Conservation (phyloP, 2,797 vertebrate species). For the Halcyon smyrnensis region DNA sequence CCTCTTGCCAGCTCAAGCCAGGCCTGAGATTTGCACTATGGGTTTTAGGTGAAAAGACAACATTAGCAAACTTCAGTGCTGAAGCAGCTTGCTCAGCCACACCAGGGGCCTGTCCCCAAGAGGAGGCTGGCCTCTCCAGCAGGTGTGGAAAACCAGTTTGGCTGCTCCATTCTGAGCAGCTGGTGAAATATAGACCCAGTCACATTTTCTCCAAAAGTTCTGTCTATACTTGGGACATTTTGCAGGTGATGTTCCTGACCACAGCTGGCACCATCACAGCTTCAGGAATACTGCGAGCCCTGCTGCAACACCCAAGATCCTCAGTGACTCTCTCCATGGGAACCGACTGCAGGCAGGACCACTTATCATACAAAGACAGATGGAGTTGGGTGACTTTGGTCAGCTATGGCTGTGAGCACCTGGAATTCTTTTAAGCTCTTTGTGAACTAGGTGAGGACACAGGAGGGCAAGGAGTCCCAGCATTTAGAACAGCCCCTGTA, state of each 20-base stretch:
- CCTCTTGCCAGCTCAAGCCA: neutral
- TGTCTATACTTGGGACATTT: accelerated
- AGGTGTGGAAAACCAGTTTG: neutral
- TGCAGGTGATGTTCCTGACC: accelerated
- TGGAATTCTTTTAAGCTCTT: neutral
- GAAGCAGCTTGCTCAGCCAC: neutral
- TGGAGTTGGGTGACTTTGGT: neutral
- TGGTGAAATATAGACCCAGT: neutral
- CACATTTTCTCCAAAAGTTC: neutral
- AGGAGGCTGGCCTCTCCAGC: neutral
- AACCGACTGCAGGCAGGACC: neutral
- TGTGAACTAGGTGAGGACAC: neutral
- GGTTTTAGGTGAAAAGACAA: neutral
- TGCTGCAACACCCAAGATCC: neutral
- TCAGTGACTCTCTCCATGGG: accelerated
- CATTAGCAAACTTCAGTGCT: neutral
- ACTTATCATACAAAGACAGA: neutral
- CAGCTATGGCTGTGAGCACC: neutral
- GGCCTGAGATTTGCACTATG: neutral
- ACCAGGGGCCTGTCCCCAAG: neutral
- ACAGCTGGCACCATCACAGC: neutral
- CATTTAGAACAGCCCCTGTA: neutral
- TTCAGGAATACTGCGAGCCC: neutral
- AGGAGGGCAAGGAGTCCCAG: neutral
- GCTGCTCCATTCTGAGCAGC: neutral